Conservation (phyloP, 2,888 invertebrate species). For the Ormia ochracea region DNA sequence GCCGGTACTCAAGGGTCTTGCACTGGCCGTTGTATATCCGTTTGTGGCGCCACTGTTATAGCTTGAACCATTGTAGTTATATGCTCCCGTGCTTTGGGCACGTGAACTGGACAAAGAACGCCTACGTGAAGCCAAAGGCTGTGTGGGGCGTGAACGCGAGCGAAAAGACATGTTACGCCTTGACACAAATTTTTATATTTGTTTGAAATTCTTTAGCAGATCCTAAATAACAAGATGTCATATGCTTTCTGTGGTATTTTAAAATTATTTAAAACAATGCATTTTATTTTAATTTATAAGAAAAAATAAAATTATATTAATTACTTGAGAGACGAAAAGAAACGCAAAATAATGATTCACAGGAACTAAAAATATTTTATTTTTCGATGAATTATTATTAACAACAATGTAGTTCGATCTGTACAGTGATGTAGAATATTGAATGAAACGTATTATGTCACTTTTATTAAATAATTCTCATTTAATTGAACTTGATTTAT, state of each 20-base stretch:
- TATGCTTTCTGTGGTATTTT: background rate
- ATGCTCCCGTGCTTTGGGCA: slow-evolving; percentile 67
- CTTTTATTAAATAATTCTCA: background rate
- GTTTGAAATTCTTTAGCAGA: background rate
- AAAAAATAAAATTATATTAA: slow-evolving; percentile 2
- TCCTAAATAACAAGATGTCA: background rate
- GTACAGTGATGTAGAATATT: background rate
- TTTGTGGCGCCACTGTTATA: slow-evolving; percentile 64
- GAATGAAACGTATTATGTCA: background rate
- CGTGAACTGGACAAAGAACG: slow-evolving; percentile 79
- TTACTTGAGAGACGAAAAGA: slow-evolving; percentile 3
- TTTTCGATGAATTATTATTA: slow-evolving; percentile 13
- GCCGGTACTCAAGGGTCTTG: slow-evolving; percentile 74
- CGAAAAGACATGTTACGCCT: slow-evolving; percentile 75
- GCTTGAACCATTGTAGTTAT: slow-evolving; percentile 66
- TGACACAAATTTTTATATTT: background rate
- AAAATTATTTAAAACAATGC: slow-evolving; percentile 39
- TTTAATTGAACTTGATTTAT: too few species aligned
- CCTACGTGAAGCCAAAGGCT: slow-evolving; percentile 75
- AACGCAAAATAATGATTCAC: background rate
- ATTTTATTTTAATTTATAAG: slow-evolving; percentile 23
- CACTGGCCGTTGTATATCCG: slow-evolving; percentile 63
- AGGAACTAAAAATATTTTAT: background rate
- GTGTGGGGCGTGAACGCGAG: slow-evolving; percentile 74
- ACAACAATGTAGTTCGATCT: background rate